Base-by-base conservation (phyloP, 2,113 vertebrate species). In the Larimichthys crocea region DNA sequence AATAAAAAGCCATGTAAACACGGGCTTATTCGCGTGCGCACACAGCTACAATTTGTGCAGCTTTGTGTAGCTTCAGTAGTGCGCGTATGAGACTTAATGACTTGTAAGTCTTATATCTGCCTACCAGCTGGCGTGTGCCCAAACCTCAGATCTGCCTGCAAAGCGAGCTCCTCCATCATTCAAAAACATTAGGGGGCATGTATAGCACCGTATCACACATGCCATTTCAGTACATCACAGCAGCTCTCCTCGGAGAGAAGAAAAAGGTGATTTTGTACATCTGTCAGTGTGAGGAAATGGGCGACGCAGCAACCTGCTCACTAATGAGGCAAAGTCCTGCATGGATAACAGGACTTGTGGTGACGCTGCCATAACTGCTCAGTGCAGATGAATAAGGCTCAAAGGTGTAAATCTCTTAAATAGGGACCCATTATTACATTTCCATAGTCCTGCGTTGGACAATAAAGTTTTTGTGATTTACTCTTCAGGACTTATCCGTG, bases 101-200 rank as follows among this genome's bases (percentile, higher is more conserved):
- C 74, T 83, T 80, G 63, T 86, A 89, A 88, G 82, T 77, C 87
- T 76, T 77, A 52, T 86, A 66, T 90, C 79, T 81, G 74, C 40
- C 67, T 65, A 79, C 49, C 72, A 72, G 78, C 86, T 93, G 89
- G 90, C 86, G 0, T 26, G 22, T 19, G 35, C 75, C 84, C 93
- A 90, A 82, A 62, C 62, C 48, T 86, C 74, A 86, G 82, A 83
- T 86, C 82, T 78, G 64, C 67, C 82, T 80, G 64, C 70, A 76
- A 40, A 57, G 48, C 3, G 0, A 83, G 80, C 82, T 72, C 65
- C 57, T 40, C 84, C 44, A 55, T 84, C 24, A 3, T 48, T 79
- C 22, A 84, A 79, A 74, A 78, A 80, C n/a, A 72, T 50, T 12
- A 78, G 24, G 56, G 67, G 44, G 63, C 75, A 59, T 61, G 63